Percentiles rank a stretch among this genome's conserved stretches.
phyloP scores from a whole-genome alignment of 2,113 vertebrate species.

The Panurus biarmicus region DNA sequence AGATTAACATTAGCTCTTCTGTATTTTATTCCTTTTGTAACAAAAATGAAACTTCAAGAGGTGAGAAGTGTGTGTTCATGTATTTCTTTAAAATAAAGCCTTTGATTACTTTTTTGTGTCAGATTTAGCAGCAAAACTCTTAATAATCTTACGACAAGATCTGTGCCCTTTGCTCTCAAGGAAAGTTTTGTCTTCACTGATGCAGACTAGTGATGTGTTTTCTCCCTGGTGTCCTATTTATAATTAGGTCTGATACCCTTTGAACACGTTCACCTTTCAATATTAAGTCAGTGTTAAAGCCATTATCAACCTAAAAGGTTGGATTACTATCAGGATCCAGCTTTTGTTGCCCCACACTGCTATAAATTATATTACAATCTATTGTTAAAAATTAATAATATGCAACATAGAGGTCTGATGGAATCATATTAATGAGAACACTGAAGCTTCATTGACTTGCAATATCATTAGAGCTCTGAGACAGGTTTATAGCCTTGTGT shows the following conservation, averaged over 20 bases:
- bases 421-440: slow-evolving; percentile 44
- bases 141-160: neutral
- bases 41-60: neutral
- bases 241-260: neutral
- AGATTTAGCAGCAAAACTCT: neutral
- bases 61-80: neutral
- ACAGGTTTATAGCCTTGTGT: slow-evolving; percentile 45
- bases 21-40: neutral
- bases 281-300: neutral
- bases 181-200: neutral
- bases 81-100: neutral
- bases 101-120: neutral
- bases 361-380: slow-evolving; percentile 32
- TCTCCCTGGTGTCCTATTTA: neutral
- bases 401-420: slow-evolving; percentile 28
- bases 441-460: slow-evolving; percentile 55
- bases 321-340: neutral
- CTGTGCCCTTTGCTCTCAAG: neutral
- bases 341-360: neutral
- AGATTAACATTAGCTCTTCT: neutral
- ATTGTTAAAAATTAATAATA: slow-evolving; percentile 54
- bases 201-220: neutral
- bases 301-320: neutral
- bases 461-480: slow-evolving; percentile 42
- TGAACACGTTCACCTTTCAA: neutral